Evolutionary conservation across 2,113 vertebrate genomes (phyloP), one percentile per base, ranked within the genome.

Genomic region (Platysternon megacephalum): DNA sequence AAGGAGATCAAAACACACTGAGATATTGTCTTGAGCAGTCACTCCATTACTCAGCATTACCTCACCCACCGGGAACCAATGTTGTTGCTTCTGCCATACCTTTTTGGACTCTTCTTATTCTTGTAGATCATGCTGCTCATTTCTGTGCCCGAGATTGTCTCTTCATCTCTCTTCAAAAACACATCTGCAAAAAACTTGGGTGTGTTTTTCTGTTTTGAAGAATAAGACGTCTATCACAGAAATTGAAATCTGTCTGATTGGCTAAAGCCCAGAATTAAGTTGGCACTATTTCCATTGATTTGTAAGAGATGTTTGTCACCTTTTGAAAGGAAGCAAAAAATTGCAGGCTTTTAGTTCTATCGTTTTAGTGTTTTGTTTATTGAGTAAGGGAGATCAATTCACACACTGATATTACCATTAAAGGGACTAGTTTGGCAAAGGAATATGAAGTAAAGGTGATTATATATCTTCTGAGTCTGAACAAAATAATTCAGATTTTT

Each of bases 381-480:
- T 24, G 80, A 53, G 39, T 72, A 82, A 49, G 16, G 48, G 55
- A 61, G 11, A 61, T 26, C 19, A 11, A 55, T 11, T 49, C 28
- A 35, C 21, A 9, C 44, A 11, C n/a, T 81, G 48, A 84, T 1
- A 0, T 52, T 84, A 21, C 79, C 28, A 7, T 90, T 82, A 82
- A 84, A 65, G 44, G 5, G 9, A 84, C 55, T 1, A 0, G 51
- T 76, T 42, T 87, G 83, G 92, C 32, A 42, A 58, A 61, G 51
- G 85, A 86, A 21, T 28, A 91, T 89, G 55, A 17, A 87, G 51
- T 21, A 90, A 84, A 79, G 42, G 53, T 58, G 13, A 65, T 14
- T 35, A 0, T 0, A 0, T 51, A 11, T 79, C 29, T 91, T 13
- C 61, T 0, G 0, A 0, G 1, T 0, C 55, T 84, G 55, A 85